Evolutionary conservation across 1,140 invertebrate species (phyloP).

Genomic region (Copidosoma floridanum): DNA sequence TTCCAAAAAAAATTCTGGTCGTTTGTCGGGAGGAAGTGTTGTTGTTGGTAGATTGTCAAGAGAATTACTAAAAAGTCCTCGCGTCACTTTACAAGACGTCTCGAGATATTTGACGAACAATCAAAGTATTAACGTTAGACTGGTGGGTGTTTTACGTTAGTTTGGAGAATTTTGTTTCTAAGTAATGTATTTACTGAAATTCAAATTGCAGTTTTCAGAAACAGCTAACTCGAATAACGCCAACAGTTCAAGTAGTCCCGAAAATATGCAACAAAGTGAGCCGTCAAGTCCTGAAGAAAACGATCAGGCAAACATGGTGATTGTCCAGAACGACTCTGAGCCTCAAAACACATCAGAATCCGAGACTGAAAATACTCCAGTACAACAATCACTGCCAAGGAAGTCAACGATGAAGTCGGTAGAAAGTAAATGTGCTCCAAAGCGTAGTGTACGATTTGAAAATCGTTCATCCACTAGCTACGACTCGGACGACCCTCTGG

Average conservation of each 20-base stretch:
- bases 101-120: conserved; percentile 46
- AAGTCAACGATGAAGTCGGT: too few relatives aligned
- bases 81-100: conserved; percentile 46
- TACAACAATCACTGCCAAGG: too few relatives aligned
- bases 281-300: not conserved
- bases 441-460: too few relatives aligned
- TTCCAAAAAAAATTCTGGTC: conserved; percentile 33
- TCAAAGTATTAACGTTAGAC: conserved; percentile 43
- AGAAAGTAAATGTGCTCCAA: too few relatives aligned
- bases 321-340: too few relatives aligned
- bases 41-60: conserved; percentile 28
- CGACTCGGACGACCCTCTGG: conserved; percentile 41
- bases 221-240: conserved; percentile 1
- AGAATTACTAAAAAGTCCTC: conserved; percentile 35
- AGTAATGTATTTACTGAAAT: too few relatives aligned
- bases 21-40: conserved; percentile 23
- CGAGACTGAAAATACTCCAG: too few relatives aligned
- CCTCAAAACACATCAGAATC: too few relatives aligned
- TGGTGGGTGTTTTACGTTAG: conserved; percentile 30
- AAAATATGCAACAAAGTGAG: conserved; percentile 11
- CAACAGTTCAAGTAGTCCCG: not conserved
- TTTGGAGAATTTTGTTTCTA: too few relatives aligned
- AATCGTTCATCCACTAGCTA: conserved; percentile 3
- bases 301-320: not conserved
- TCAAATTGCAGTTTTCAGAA: conserved; percentile 6